phyloP scores from a whole-genome alignment of 2,113 vertebrate genomes.

The Piaya cayana region DNA sequence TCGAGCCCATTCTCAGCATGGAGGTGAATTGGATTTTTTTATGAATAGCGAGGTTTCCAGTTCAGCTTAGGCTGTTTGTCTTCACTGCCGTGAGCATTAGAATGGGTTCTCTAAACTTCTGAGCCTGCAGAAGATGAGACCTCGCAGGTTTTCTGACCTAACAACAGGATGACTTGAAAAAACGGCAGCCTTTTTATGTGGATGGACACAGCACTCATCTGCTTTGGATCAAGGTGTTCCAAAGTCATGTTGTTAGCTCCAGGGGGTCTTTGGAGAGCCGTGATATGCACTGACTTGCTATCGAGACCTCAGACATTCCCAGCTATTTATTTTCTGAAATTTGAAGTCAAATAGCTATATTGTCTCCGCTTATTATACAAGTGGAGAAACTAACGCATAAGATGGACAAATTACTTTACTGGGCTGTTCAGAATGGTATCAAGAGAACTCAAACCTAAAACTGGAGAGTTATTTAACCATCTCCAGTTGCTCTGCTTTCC shows the following conservation, averaged over 20 bases:
- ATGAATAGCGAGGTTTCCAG: background rate
- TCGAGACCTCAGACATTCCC: background rate
- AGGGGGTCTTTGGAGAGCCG: conserved; percentile 11
- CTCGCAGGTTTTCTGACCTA: background rate
- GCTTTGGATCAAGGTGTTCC: conserved; percentile 54
- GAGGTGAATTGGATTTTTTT: background rate
- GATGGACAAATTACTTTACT: background rate
- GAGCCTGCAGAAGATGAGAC: background rate
- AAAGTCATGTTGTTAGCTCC: background rate
- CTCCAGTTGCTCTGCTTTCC: background rate
- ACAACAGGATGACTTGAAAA: background rate
- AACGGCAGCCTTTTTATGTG: background rate
- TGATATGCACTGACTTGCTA: background rate
- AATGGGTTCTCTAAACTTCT: background rate
- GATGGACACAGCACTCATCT: conserved; percentile 9
- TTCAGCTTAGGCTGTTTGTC: background rate
- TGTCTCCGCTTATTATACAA: background rate
- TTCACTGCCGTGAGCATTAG: background rate
- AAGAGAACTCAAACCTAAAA: background rate
- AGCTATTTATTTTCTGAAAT: background rate
- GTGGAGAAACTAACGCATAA: background rate
- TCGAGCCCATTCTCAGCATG: background rate
- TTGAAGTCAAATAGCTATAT: background rate
- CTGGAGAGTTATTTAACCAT: background rate
- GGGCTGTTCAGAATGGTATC: background rate